phyloP scores from a whole-genome alignment of 2,797 vertebrate species.

The Sphenopsis melanotis region DNA sequence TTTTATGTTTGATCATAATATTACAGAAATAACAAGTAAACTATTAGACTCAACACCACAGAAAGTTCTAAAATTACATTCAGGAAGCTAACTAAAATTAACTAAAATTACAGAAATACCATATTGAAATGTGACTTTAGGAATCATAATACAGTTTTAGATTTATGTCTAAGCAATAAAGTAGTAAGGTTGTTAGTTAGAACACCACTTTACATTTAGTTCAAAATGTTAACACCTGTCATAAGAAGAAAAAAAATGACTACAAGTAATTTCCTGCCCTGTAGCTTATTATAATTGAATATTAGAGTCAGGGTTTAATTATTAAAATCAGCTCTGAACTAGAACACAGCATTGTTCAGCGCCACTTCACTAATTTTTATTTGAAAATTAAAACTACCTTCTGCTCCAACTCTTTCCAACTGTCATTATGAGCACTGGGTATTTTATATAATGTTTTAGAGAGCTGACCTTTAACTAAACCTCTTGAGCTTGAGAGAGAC shows the following conservation, averaged over 20 bases:
- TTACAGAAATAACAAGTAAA: background rate
- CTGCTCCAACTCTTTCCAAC: background rate
- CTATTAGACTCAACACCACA: slow-evolving; percentile 13
- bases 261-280: background rate
- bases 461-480: background rate
- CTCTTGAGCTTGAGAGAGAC: background rate
- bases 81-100: background rate
- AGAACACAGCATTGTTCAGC: background rate
- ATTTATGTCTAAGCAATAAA: background rate
- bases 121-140: background rate
- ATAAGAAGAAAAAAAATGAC: background rate
- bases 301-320: background rate
- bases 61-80: background rate
- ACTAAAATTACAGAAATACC: background rate
- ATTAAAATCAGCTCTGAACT: background rate
- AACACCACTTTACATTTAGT: background rate
- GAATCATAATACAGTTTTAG: background rate
- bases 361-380: background rate
- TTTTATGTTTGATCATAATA: background rate
- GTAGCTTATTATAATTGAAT: background rate
- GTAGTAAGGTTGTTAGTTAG: background rate
- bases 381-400: background rate
- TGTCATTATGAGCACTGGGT: background rate
- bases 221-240: background rate
- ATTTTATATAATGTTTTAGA: background rate